Evolutionary conservation across 2,113 vertebrate species (phyloP), one percentile per base, ranked within the genome.

Genomic region (Tiliqua scincoides): DNA sequence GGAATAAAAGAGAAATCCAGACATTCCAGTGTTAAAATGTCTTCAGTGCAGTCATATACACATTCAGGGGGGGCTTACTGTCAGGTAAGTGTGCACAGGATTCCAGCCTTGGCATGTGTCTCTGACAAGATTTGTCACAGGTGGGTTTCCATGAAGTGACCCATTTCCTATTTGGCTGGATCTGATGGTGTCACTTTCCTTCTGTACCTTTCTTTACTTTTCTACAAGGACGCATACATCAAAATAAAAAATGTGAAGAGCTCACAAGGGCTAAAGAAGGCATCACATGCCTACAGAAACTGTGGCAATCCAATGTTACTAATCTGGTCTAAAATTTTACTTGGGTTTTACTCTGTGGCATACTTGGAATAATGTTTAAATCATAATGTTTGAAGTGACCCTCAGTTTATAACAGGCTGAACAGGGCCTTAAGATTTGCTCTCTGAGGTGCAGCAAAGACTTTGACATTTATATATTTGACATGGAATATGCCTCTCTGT

Each of bases 391-490:
- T 67, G 74, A 74, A 63, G 6, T 32, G 30, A 18, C 27, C 0
- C 9, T 57, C 7, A 35, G 21, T 63, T 15, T 77, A 52, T 48
- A 4, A 43, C 37, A 11, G 40, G 25, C 5, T 59, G 25, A 0
- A 0, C 27, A 6, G 27, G 11, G 20, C 61, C 82, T 43, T 76
- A 11, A 83, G 57, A 27, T 37, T 73, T 84, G 20, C 59, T 48
- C 84, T 86, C 76, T 40, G 67, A 75, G 54, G 4, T 21, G 11
- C 71, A 40, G 40, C n/a, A 1, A 57, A 40, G 57, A 54, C 11
- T 63, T 90, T 63, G 74, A 37, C 65, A 20, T 43, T 57, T 35
- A 77, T 6, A 7, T 75, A 7, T 75, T 54, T 70, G 43, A 48
- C 71, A 79, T 43, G 3, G 74, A 83, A 90, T 74, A 57, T 2